Base-by-base conservation (phyloP, 2,888 invertebrate genomes). In the Stenichneumon culpator region DNA sequence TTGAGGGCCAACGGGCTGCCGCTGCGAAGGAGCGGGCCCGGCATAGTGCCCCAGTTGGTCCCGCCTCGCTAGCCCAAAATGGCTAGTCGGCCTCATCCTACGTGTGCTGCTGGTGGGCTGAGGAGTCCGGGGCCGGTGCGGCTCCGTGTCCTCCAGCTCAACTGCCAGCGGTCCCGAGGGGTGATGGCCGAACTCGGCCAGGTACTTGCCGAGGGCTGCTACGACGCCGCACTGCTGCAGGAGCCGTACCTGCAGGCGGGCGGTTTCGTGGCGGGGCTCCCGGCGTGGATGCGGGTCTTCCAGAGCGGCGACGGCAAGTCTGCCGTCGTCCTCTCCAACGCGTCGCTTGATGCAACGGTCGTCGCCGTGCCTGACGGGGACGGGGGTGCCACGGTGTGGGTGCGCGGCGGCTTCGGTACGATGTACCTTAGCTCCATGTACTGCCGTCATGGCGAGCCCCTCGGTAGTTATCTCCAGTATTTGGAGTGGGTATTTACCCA, bases 241-340 rank as follows among this genome's bases (percentile, higher is more conserved):
- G 36, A 36, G 36, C 36, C 36, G 7, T 36, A 36, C 36, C 9
- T 36, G 36, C 32, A 5, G 36, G 7, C 9, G 36, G 32, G 77
- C 14, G 77, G 67, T 3, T n/a, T 67, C 54, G 39, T 77, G 16
- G 77, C 67, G 16, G 57, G 78, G 9, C 68, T 68, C 9, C 78
- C 68, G 57, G 68, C 78, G 0, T 68, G 68, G 57, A 78, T 78
- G 78, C 57, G 78, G 11, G 78, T 78, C 11, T 68, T 78, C 44
- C 57, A 25, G 78, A 68, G 78, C 54, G 68, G 68, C 68, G 68
- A 69, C 22, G 68, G 50, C 9, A 47, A 22, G 7, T 69, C 68
- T 19, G 50, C 50, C 7, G 50, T 69, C 28, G 68, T 69, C 5
- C 16, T 69, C 22, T 19, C 68, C 16, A 69, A 50, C 28, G 16